A percentile compares a stretch with the other conserved stretches of the same genome.
Conservation (phyloP, 2,888 invertebrate species). For the Cantharis nigra region DNA sequence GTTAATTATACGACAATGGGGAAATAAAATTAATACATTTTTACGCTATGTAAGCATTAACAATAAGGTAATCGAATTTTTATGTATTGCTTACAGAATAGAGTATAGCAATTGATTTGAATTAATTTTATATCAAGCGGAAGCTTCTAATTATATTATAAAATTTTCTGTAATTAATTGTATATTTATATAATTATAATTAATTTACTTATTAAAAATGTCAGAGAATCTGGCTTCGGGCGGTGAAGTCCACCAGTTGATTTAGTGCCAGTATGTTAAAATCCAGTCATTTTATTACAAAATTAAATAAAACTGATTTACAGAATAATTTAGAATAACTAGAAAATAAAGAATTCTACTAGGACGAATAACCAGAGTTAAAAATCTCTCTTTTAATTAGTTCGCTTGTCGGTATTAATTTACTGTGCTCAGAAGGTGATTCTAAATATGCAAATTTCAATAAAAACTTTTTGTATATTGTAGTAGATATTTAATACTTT, state of each 20-base stretch:
- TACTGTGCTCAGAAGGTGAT: constrained; percentile 6
- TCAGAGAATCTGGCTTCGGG: neutral
- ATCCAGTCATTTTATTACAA: neutral
- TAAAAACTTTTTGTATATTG: neutral
- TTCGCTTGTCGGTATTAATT: constrained; percentile 16
- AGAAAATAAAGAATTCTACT: constrained; percentile 6
- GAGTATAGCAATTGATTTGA: constrained; percentile 24
- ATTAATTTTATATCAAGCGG: constrained; percentile 26
- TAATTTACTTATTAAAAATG: neutral
- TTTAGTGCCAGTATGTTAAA: neutral
- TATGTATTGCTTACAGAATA: constrained; percentile 23
- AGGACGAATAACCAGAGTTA: constrained; percentile 7
- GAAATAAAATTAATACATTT: constrained; percentile 27
- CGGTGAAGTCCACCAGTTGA: neutral
- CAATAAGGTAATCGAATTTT: constrained; percentile 36
- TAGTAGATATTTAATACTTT: neutral
- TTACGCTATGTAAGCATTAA: constrained; percentile 33
- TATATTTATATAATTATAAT: neutral
- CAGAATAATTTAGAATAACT: constrained; percentile 3
- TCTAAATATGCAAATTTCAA: constrained; percentile 10
- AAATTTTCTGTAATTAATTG: constrained; percentile 3
- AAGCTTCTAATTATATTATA: constrained; percentile 26
- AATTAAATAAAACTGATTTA: neutral
- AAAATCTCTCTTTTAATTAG: constrained; percentile 11
- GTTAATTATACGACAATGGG: constrained; percentile 8